phyloP scores from a whole-genome alignment of 2,888 invertebrate species.

The Metacarcinus magister region DNA sequence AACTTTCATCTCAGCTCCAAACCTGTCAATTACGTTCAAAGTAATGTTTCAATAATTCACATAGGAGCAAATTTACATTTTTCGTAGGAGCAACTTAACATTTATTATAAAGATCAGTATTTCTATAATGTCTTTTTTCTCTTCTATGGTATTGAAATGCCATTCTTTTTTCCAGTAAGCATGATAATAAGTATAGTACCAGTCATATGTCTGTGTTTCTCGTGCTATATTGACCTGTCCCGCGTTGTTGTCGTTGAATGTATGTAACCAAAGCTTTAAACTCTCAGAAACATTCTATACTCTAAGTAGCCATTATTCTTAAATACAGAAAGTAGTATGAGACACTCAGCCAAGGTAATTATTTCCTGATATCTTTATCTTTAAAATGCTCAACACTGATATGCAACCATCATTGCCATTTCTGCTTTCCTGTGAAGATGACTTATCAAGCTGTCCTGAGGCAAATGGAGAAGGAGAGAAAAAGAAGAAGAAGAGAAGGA shows the following conservation, averaged over 20 bases:
- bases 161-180: neutral
- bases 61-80: neutral
- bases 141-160: neutral
- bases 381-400: neutral
- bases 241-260: neutral
- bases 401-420: neutral
- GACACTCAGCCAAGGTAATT: constrained; percentile 5
- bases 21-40: neutral
- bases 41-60: neutral
- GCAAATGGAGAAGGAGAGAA: constrained; percentile 66
- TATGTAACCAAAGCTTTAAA: constrained; percentile 6
- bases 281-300: neutral
- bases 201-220: neutral
- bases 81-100: neutral
- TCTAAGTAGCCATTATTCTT: neutral
- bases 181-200: neutral
- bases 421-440: constrained; percentile 68
- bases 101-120: neutral
- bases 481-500: constrained; percentile 77
- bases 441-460: constrained; percentile 70
- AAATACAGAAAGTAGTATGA: neutral
- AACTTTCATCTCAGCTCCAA: neutral
- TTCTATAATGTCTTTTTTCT: neutral
- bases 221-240: constrained; percentile 1
- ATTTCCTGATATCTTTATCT: constrained; percentile 26